Percentiles rank a stretch among this genome's conserved stretches.
These are phyloP conservation scores for Chiloscyllium punctatum DNA, from an alignment of 2,797 vertebrate genomes.

Conservation along the genomic window DNA sequence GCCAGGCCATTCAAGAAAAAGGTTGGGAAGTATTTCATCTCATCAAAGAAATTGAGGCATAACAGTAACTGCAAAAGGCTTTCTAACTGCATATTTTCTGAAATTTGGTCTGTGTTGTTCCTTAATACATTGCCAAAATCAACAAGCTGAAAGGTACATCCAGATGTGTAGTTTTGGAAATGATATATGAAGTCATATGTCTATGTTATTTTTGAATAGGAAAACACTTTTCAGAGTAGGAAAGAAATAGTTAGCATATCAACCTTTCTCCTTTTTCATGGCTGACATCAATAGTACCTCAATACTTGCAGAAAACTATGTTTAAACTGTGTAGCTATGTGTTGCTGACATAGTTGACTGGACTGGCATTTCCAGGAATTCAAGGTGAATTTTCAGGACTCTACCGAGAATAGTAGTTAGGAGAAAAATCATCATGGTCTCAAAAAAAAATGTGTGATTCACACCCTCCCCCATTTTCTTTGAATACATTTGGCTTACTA, in stretches of 20 bases:
- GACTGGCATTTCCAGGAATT: neutral
- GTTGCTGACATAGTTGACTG: neutral
- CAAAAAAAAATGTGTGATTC: too few species aligned
- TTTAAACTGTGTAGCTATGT: neutral
- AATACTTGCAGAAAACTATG: neutral
- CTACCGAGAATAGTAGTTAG: neutral
- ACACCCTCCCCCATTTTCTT: neutral
- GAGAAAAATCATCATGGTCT: neutral
- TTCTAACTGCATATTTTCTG: neutral
- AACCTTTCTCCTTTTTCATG: neutral
- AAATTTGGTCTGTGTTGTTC: neutral
- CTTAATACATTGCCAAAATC: neutral
- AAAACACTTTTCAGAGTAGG: neutral
- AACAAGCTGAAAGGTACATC: neutral
- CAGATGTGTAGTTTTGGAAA: conserved; percentile 2
- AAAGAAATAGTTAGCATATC: neutral
- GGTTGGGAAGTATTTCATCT: neutral
- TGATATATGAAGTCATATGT: neutral
- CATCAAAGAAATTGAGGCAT: neutral
- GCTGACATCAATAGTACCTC: neutral
- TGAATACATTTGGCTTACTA: neutral
- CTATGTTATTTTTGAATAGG: conserved; percentile 18
- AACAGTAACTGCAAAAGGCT: neutral
- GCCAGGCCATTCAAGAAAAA: neutral
- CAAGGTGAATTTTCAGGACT: neutral